A percentile compares a stretch with the other conserved stretches of the same genome.
Evolutionary conservation across 1,140 invertebrate species (phyloP).

Genomic region (Philopotamus ludificatus): DNA sequence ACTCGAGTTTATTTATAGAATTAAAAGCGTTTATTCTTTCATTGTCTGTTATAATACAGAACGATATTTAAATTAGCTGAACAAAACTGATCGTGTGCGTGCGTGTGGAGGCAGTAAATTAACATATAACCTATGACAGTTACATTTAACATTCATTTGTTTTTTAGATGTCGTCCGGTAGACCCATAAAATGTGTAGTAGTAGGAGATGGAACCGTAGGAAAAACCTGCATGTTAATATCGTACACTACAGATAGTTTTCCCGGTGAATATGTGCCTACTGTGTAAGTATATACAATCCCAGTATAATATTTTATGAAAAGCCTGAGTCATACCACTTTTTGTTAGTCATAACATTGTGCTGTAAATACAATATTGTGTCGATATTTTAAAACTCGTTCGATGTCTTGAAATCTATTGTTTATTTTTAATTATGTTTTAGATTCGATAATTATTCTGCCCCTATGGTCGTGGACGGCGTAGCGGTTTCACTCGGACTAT

Average conservation of each 20-base stretch:
- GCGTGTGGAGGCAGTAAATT: too few species aligned
- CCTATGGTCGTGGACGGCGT: conserved; percentile 97
- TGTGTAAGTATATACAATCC: conserved; percentile 68
- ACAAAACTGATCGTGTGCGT: too few species aligned
- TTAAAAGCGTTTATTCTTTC: too few species aligned
- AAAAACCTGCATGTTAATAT: conserved; percentile 99
- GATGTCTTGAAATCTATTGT: conserved; percentile 15
- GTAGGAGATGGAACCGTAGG: conserved; percentile 90
- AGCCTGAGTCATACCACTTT: neutral
- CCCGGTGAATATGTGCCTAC: conserved; percentile 97
- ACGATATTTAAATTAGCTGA: too few species aligned
- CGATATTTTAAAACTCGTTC: neutral
- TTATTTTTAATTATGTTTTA: conserved; percentile 50
- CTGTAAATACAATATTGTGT: neutral
- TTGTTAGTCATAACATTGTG: neutral
- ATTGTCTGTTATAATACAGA: too few species aligned
- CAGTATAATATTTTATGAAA: neutral
- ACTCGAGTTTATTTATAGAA: neutral
- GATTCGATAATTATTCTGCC: conserved; percentile 97
- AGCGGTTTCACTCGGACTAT: conserved; percentile 90
- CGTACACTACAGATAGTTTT: conserved; percentile 98
- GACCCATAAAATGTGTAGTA: conserved; percentile 96
- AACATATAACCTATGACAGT: too few species aligned
- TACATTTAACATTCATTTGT: too few species aligned
- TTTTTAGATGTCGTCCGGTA: conserved; percentile 73